These are phyloP conservation scores for Lichenostomus cassidix DNA, from an alignment of 2,113 vertebrate species.

Conservation along the genomic window DNA sequence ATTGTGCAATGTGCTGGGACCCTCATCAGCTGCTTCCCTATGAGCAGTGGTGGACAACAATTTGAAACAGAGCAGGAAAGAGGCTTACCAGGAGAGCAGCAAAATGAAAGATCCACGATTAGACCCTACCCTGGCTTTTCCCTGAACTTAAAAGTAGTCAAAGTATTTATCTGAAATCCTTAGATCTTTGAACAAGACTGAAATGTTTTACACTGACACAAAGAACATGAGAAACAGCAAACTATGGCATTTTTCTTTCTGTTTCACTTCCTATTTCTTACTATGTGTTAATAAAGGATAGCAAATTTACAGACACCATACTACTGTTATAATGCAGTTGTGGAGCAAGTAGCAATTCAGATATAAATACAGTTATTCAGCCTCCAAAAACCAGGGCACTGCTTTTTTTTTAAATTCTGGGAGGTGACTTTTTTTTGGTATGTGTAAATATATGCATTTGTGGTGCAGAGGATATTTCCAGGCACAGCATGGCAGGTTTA, in stretches of 20 bases:
- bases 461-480: neutral
- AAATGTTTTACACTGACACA: neutral
- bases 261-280: neutral
- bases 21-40: neutral
- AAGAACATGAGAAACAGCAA: neutral
- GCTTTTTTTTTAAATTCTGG: neutral
- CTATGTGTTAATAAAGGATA: neutral
- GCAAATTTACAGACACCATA: neutral
- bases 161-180: neutral
- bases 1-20: rapidly evolving
- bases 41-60: neutral
- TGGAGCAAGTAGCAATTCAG: neutral
- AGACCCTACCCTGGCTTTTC: neutral
- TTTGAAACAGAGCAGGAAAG: neutral
- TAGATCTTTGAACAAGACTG: neutral
- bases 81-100: neutral
- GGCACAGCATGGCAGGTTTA: neutral
- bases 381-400: neutral
- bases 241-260: neutral
- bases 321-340: neutral
- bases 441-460: neutral
- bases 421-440: neutral
- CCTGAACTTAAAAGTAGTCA: neutral
- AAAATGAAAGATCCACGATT: neutral
- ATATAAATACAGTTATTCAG: neutral